These are phyloP conservation scores for Stegastes partitus DNA, from an alignment of 2,113 vertebrate species.

Conservation along the genomic window DNA sequence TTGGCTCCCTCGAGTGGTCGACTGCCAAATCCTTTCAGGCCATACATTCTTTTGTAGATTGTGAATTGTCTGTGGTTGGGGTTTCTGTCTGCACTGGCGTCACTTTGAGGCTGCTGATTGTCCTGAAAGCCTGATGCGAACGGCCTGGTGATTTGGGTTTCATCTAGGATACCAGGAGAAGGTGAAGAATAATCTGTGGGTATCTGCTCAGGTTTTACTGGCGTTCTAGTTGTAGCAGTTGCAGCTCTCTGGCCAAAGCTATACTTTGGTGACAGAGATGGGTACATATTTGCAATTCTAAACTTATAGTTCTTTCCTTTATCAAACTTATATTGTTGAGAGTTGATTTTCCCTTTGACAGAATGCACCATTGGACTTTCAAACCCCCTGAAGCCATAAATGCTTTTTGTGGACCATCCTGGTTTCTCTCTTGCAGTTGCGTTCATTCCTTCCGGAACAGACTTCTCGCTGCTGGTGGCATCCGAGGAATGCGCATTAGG, in stretches of 20 bases:
- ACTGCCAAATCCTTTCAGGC: constrained; percentile 21
- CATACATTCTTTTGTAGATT: constrained; percentile 15
- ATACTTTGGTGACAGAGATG: constrained; percentile 46
- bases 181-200: background rate
- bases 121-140: background rate
- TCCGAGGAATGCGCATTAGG: background rate
- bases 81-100: background rate
- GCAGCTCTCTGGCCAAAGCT: constrained; percentile 51
- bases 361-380: background rate
- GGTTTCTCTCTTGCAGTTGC: constrained; percentile 11
- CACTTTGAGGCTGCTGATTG: background rate
- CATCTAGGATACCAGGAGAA: background rate
- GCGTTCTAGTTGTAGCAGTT: background rate
- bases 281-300: background rate
- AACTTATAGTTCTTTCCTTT: background rate
- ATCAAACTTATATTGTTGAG: background rate
- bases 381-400: constrained; percentile 34
- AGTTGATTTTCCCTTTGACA: background rate
- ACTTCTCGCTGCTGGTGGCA: background rate
- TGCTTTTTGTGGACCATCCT: constrained; percentile 2
- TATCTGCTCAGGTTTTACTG: background rate
- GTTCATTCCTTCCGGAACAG: background rate
- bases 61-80: background rate
- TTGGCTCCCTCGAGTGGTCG: constrained; percentile 56
- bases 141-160: background rate